These are phyloP conservation scores for Eupristina koningsbergeri DNA, from an alignment of 1,140 invertebrate species.

Conservation along the genomic window DNA sequence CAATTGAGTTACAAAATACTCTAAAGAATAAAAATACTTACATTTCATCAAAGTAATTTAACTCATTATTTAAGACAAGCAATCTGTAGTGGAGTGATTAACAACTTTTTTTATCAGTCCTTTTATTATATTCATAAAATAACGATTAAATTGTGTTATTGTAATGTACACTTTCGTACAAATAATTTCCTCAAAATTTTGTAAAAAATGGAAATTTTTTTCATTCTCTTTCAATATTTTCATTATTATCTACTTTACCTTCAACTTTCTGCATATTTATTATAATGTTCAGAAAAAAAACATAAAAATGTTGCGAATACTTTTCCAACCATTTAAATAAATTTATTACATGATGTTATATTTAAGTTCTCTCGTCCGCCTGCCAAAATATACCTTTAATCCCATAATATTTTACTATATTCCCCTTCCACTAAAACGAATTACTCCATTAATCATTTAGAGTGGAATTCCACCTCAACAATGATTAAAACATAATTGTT, in stretches of 20 bases:
- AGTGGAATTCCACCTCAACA: conserved; percentile 6
- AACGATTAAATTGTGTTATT: no score
- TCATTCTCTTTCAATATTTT: neutral
- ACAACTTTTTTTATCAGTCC: no score
- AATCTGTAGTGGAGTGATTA: no score
- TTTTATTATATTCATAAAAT: no score
- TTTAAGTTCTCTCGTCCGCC: conserved; percentile 13
- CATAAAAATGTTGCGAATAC: neutral
- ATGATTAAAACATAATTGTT: conserved; percentile 12
- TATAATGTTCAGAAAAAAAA: neutral
- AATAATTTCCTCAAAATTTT: no score
- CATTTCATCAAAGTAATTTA: no score
- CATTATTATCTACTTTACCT: neutral
- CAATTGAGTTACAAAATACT: neutral
- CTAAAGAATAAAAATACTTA: neutral
- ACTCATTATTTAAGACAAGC: no score
- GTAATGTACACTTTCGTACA: no score
- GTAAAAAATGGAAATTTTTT: neutral
- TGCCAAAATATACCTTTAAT: conserved; percentile 11
- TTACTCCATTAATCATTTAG: conserved; percentile 20
- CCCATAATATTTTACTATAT: conserved; percentile 16
- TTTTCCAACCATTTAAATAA: conserved; percentile 9
- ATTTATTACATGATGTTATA: conserved; percentile 12
- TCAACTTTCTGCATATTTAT: neutral
- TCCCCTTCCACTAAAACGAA: conserved; percentile 12